Conservation (phyloP, 2,113 vertebrate species). For the Willisornis vidua region DNA sequence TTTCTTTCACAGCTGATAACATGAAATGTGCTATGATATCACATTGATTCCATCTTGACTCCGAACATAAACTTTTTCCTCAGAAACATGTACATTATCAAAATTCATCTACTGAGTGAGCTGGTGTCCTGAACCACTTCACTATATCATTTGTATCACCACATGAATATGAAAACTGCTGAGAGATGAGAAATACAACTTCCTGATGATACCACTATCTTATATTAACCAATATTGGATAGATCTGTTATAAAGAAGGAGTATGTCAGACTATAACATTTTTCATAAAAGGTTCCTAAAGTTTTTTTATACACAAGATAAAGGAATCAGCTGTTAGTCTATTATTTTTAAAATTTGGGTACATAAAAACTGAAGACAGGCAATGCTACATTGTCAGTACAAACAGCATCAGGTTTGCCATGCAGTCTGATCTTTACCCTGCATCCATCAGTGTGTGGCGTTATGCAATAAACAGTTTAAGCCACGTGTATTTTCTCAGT, state of each 20-base stretch:
- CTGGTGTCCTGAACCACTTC: neutral
- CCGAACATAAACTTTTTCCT: conserved; percentile 30
- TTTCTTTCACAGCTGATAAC: conserved; percentile 32
- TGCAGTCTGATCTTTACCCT: neutral
- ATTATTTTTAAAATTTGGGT: fast-evolving
- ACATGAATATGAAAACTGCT: neutral
- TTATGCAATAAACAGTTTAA: neutral
- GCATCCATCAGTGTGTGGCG: fast-evolving
- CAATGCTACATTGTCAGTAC: neutral
- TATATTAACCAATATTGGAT: neutral
- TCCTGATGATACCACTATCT: neutral
- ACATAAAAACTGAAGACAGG: neutral
- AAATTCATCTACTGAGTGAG: neutral
- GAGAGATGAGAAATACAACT: neutral
- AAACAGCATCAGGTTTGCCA: neutral
- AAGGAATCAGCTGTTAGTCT: neutral
- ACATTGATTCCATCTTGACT: conserved; percentile 46
- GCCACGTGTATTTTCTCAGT: neutral
- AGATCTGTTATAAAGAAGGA: neutral
- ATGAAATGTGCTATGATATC: conserved; percentile 20
- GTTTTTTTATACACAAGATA: neutral
- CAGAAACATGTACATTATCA: neutral
- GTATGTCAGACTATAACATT: neutral
- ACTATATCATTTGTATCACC: neutral
- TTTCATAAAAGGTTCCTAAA: neutral